A percentile compares a stretch with the other conserved stretches of the same genome.
Evolutionary conservation across 2,113 vertebrate genomes (phyloP).

Genomic region (Spilogale gracilis): DNA sequence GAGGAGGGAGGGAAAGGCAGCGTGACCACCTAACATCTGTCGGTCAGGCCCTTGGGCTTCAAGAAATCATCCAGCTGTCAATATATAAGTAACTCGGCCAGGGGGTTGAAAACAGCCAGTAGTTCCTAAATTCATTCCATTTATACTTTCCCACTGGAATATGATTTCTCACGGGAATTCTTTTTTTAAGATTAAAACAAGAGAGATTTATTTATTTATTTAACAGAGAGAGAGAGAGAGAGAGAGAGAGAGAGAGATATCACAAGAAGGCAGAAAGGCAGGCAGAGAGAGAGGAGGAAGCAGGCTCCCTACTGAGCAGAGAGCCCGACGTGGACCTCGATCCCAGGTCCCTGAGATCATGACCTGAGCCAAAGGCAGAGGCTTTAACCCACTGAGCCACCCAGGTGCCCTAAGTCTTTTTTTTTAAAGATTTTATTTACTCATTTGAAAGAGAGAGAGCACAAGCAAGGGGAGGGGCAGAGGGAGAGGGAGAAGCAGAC

Average conservation of each 20-base stretch:
- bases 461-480: background rate
- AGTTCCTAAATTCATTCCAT: slow-evolving; percentile 42
- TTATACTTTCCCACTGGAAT: slow-evolving; percentile 71
- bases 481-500: background rate
- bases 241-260: no score
- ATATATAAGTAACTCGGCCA: background rate
- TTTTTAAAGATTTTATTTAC: background rate
- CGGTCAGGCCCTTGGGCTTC: background rate
- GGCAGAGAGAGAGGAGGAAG: no score
- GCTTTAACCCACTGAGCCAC: no score
- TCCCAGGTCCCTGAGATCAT: no score
- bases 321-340: no score
- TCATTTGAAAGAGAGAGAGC: no score
- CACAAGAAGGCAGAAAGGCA: no score
- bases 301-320: no score
- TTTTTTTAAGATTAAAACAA: background rate
- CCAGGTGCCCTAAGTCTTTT: background rate
- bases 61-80: background rate
- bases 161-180: slow-evolving; percentile 72
- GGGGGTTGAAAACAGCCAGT: background rate
- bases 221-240: no score
- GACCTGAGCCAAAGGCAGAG: no score
- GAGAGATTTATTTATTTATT: no score
- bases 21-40: background rate
- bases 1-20: background rate